phyloP scores from a whole-genome alignment of 2,888 invertebrate genomes.

The Orthosia incerta region DNA sequence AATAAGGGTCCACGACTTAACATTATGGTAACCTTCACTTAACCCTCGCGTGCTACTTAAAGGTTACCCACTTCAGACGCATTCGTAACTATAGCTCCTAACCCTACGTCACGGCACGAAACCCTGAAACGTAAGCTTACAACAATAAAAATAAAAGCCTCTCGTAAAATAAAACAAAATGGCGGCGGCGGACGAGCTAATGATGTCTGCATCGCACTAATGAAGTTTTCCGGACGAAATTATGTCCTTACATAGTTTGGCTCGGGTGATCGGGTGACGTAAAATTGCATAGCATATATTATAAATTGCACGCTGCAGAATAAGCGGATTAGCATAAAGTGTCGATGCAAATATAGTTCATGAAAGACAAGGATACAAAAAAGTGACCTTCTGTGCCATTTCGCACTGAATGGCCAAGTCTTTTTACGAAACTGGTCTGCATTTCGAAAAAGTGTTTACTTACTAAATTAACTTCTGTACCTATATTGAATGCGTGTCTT shows the following conservation, averaged over 20 bases:
- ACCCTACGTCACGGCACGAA: conserved; percentile 30
- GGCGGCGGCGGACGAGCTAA: conserved; percentile 47
- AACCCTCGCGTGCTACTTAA: conserved; percentile 28
- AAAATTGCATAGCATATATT: conserved; percentile 1
- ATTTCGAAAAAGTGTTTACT: neutral
- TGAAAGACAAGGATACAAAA: neutral
- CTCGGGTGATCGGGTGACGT: conserved; percentile 24
- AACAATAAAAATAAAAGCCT: conserved; percentile 59
- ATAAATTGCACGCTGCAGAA: conserved; percentile 1
- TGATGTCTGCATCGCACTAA: conserved; percentile 52
- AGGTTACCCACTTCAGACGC: conserved; percentile 30
- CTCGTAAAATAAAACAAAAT: conserved; percentile 62
- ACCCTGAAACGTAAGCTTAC: conserved; percentile 41
- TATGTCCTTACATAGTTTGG: conserved; percentile 47
- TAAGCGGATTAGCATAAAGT: conserved; percentile 8
- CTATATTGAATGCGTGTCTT: neutral
- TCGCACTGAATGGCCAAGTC: neutral
- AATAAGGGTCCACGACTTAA: neutral
- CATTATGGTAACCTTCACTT: conserved; percentile 15
- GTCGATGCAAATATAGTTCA: neutral
- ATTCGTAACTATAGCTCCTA: conserved; percentile 31
- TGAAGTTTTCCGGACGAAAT: conserved; percentile 59
- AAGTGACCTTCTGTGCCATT: neutral
- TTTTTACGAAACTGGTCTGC: neutral
- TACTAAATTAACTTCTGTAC: neutral